A percentile compares a stretch with the other conserved stretches of the same genome.
These are phyloP conservation scores for Solea solea DNA, from an alignment of 2,113 vertebrate species.

Conservation along the genomic window DNA sequence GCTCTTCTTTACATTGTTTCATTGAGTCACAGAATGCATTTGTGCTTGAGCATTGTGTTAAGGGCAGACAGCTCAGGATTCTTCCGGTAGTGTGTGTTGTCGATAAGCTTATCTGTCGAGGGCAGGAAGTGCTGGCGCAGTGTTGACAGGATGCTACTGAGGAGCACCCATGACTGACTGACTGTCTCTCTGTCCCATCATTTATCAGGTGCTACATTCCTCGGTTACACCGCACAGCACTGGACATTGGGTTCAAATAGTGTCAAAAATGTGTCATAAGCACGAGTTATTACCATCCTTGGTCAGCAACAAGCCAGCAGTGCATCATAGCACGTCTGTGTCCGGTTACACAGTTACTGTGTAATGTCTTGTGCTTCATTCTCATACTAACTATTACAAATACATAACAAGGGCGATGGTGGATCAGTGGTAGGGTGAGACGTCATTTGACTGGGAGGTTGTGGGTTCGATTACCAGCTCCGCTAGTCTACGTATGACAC, in stretches of 20 bases:
- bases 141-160: constrained; percentile 32
- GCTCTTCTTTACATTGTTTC: not conserved
- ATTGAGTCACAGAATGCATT: not conserved
- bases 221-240: not conserved
- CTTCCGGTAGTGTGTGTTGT: constrained; percentile 5
- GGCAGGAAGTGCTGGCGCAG: not conserved
- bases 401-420: too few relatives aligned
- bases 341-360: too few relatives aligned
- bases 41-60: not conserved
- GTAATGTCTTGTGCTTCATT: too few relatives aligned
- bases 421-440: too few relatives aligned
- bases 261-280: constrained; percentile 14
- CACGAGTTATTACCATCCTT: not conserved
- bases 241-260: not conserved
- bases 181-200: constrained; percentile 18
- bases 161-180: constrained; percentile 20
- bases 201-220: constrained; percentile 56
- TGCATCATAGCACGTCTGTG: not conserved
- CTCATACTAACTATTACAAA: too few relatives aligned
- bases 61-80: constrained; percentile 13
- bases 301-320: not conserved
- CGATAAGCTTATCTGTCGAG: constrained; percentile 22
- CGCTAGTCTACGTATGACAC: too few relatives aligned
- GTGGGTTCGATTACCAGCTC: too few relatives aligned
- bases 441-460: too few relatives aligned